These are phyloP conservation scores for Saturnia japonica DNA, from an alignment of 2,888 invertebrate genomes.

Conservation along the genomic window DNA sequence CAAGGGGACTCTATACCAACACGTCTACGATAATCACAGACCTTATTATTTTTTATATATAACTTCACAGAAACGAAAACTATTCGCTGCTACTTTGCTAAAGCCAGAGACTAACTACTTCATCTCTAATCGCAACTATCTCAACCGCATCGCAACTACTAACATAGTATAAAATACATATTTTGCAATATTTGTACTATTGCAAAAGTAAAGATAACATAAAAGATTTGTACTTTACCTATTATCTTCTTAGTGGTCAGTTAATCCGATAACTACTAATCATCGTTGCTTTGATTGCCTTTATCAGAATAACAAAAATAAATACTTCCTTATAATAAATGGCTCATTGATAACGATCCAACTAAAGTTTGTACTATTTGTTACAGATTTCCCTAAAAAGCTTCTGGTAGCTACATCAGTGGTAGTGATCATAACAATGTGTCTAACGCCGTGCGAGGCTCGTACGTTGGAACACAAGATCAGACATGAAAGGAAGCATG, in stretches of 20 bases:
- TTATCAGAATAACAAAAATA: not conserved
- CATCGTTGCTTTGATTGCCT: conserved; percentile 14
- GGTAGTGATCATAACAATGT: conserved; percentile 71
- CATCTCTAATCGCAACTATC: not conserved
- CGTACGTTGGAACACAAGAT: conserved; percentile 57
- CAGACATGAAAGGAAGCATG: conserved; percentile 60
- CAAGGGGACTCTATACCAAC: conserved; percentile 41
- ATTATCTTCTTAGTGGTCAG: conserved; percentile 22
- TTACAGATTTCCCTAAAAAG: conserved; percentile 80
- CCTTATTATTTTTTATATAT: conserved; percentile 81
- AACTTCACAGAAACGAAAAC: conserved; percentile 46
- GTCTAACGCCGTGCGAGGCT: conserved; percentile 66
- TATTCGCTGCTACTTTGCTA: not conserved
- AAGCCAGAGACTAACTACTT: not conserved
- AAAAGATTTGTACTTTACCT: conserved; percentile 25
- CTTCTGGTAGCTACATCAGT: conserved; percentile 76
- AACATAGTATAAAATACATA: not conserved
- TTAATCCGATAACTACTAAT: conserved; percentile 17
- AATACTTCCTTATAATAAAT: conserved; percentile 17
- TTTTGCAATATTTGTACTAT: conserved; percentile 13
- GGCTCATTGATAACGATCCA: not conserved
- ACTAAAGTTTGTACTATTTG: conserved; percentile 43
- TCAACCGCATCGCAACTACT: not conserved
- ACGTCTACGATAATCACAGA: conserved; percentile 60
- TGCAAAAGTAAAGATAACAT: conserved; percentile 7